phyloP scores from a whole-genome alignment of 2,113 vertebrate species.

The Nansenia antarctica region DNA sequence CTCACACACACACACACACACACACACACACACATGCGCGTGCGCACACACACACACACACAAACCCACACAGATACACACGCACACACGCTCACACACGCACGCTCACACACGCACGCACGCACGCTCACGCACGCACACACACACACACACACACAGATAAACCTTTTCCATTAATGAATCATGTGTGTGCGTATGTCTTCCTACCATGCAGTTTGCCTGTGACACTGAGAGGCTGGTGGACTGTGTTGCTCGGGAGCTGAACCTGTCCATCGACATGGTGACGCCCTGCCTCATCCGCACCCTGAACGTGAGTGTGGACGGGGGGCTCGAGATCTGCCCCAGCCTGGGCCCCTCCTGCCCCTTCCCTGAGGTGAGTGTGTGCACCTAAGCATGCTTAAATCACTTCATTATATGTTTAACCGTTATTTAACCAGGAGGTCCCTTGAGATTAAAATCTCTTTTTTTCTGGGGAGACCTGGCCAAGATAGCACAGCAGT shows the following conservation, averaged over 20 bases:
- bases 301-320: constrained; percentile 83
- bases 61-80: not conserved
- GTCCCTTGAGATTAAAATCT: too few species aligned
- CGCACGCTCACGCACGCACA: not conserved
- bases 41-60: not conserved
- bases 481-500: too few species aligned
- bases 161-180: not conserved
- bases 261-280: constrained; percentile 79
- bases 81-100: not conserved
- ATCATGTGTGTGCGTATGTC: constrained; percentile 3
- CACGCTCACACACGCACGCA: not conserved
- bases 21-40: constrained; percentile 4
- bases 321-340: constrained; percentile 79
- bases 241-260: constrained; percentile 80
- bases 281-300: constrained; percentile 87
- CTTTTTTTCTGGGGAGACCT: too few species aligned
- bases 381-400: too few species aligned
- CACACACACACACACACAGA: not conserved
- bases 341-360: constrained; percentile 79
- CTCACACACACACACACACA: not conserved
- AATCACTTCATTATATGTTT: too few species aligned
- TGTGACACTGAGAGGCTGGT: constrained; percentile 83
- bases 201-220: constrained; percentile 90
- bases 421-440: too few species aligned
- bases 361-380: constrained; percentile 88